These are phyloP conservation scores for Botia almorhae DNA, from an alignment of 2,797 vertebrate species.

Conservation along the genomic window DNA sequence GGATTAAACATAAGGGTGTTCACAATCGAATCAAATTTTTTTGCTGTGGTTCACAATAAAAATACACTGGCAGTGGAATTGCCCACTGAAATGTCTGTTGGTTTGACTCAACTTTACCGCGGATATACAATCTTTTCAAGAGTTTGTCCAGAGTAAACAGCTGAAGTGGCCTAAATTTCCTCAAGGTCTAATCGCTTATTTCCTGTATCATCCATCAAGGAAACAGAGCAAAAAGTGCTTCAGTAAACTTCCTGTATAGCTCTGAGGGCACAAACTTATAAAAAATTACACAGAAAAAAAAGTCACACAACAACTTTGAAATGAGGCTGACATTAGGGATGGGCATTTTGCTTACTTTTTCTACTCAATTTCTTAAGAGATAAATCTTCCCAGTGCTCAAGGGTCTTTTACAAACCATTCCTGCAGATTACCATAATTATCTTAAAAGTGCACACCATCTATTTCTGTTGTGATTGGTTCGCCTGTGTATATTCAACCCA, in stretches of 20 bases:
- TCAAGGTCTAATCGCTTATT: slow-evolving; percentile 68
- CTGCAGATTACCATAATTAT: too few species aligned
- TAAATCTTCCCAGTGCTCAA: too few species aligned
- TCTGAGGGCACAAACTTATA: background rate
- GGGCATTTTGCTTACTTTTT: slow-evolving; percentile 59
- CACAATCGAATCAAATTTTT: too few species aligned
- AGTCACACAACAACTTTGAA: background rate
- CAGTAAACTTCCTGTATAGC: slow-evolving; percentile 26
- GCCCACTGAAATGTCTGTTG: slow-evolving; percentile 68
- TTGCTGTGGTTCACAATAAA: too few species aligned
- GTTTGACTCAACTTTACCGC: slow-evolving; percentile 45
- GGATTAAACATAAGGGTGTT: too few species aligned
- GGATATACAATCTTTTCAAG: too few species aligned
- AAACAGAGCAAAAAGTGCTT: slow-evolving; percentile 52
- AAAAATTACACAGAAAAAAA: background rate
- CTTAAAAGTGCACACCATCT: too few species aligned
- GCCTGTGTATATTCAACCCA: too few species aligned
- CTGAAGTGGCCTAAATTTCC: slow-evolving; percentile 60
- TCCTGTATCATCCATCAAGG: slow-evolving; percentile 62
- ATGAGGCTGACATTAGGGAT: background rate
- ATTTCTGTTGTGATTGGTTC: too few species aligned
- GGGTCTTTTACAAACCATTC: too few species aligned
- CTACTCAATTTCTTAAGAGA: background rate
- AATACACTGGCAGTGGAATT: background rate
- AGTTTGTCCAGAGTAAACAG: slow-evolving; percentile 65